Evolutionary conservation across 1,140 invertebrate genomes (phyloP), one percentile per base, ranked within the genome.

Genomic region (Rhizoglyphus robini): DNA sequence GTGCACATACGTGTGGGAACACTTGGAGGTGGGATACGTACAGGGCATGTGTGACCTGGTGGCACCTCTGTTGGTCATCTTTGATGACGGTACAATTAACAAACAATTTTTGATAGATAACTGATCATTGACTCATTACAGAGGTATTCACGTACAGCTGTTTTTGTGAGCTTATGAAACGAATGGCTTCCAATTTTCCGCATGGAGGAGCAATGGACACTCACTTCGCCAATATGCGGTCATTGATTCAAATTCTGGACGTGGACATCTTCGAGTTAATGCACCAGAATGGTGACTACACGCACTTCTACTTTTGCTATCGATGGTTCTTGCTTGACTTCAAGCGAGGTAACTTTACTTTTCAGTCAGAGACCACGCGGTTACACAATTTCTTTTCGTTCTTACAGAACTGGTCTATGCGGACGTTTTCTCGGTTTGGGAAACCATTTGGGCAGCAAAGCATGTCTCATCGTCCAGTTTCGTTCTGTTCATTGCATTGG

Each of bases 231-330:
- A 94, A 96, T 75, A 93, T 96, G 89, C 82, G 90, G 78, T 87
- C 76, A 63, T 72, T 82, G 3, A 81, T 82, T 60, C 80, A 82
- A 74, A 92, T 96, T 68, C 77, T 96, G 63, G 92, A 96, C 77
- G 84, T 85, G 20, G 90, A 96, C 77, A 82, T 96, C 77, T 95
- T 90, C 79, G 88, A 94, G 69, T 78, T 93, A 71, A 93, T 96
- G 86, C 88, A 93, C 76, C 84, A 88, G 66, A 88, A 93, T 76
- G 90, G 90, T 11, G 93, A 96, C 76, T 95, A 91, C 76, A 94
- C 90, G 18, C 90, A 96, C 76, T 94, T 96, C 76, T 96, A 95
- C 76, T 96, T 96, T 78, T 95, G 90, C 74, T 96, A 96, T 76
- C 83, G 92, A 60, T 96, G 93, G 93, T 86, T 87, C 74, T 76